These are phyloP conservation scores for Branchinecta lindahli DNA, from an alignment of 1,140 invertebrate genomes.

Conservation along the genomic window DNA sequence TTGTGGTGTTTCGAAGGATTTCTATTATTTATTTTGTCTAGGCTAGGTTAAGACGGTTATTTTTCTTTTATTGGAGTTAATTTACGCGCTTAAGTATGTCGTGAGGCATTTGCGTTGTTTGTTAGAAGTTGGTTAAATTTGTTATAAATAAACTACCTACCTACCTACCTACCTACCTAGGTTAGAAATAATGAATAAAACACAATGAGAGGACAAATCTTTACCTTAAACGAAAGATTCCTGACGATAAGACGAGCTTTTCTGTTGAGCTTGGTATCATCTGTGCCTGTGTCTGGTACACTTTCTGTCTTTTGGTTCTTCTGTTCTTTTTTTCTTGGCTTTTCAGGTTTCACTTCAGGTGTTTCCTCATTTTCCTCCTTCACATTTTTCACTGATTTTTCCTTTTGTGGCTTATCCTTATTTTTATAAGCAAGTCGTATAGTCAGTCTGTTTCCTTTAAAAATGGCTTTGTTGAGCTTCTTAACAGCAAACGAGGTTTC, in stretches of 20 bases:
- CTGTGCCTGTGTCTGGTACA: neutral
- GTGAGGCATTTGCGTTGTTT: too few species aligned
- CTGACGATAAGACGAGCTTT: neutral
- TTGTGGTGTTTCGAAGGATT: too few species aligned
- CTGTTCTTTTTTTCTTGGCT: neutral
- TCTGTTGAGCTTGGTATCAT: neutral
- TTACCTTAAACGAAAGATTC: neutral
- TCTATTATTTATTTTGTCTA: too few species aligned
- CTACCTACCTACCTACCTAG: too few species aligned
- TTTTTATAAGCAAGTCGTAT: neutral
- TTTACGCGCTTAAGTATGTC: too few species aligned
- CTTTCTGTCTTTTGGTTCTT: neutral
- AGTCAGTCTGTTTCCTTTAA: neutral
- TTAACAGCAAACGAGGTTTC: neutral
- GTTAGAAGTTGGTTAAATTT: too few species aligned
- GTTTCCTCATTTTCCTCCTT: neutral
- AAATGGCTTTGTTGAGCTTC: conserved; percentile 6
- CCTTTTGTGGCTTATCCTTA: neutral
- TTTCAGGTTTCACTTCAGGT: neutral
- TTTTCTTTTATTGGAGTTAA: too few species aligned
- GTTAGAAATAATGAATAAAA: too few species aligned
- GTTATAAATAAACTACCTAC: too few species aligned
- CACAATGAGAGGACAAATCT: neutral
- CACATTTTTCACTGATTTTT: too few species aligned
- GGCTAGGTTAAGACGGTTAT: too few species aligned